Conservation (phyloP, 1,140 invertebrate species). For the Pachypsylla venusta region DNA sequence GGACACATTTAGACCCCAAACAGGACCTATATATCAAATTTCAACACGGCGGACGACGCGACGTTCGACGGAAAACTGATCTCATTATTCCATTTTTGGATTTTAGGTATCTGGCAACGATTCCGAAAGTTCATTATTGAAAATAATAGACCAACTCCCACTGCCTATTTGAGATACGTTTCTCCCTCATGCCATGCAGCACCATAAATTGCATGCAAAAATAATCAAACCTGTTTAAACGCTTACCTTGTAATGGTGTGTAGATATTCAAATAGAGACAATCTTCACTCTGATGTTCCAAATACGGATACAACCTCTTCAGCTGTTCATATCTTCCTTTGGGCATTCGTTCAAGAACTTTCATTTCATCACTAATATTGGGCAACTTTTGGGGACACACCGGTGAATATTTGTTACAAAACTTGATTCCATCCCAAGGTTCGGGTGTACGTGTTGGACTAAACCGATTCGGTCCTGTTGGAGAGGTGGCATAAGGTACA, state of each 20-base stretch:
- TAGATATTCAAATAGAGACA: constrained; percentile 93
- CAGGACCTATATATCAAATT: too few species aligned
- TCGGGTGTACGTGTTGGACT: constrained; percentile 75
- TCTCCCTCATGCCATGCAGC: too few species aligned
- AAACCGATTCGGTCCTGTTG: constrained; percentile 67
- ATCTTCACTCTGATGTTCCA: constrained; percentile 87
- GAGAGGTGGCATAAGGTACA: constrained; percentile 86
- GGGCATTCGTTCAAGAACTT: constrained; percentile 67
- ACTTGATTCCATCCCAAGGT: constrained; percentile 71
- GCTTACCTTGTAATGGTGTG: constrained; percentile 77
- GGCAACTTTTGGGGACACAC: constrained; percentile 79
- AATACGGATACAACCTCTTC: constrained; percentile 59
- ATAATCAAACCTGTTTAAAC: not conserved
- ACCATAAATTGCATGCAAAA: not conserved
- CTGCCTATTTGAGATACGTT: too few species aligned
- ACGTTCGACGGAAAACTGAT: too few species aligned
- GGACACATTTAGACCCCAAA: too few species aligned
- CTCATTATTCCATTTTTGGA: too few species aligned
- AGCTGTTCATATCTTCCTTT: constrained; percentile 73
- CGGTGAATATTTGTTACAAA: constrained; percentile 60
- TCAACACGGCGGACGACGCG: too few species aligned
- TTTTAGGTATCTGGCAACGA: too few species aligned
- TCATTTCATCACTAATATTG: constrained; percentile 68
- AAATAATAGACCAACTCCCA: too few species aligned
- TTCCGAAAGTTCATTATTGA: too few species aligned